These are phyloP conservation scores for Meandrina meandrites DNA, from an alignment of 92 coral and sea anemone species.

Conservation along the genomic window DNA sequence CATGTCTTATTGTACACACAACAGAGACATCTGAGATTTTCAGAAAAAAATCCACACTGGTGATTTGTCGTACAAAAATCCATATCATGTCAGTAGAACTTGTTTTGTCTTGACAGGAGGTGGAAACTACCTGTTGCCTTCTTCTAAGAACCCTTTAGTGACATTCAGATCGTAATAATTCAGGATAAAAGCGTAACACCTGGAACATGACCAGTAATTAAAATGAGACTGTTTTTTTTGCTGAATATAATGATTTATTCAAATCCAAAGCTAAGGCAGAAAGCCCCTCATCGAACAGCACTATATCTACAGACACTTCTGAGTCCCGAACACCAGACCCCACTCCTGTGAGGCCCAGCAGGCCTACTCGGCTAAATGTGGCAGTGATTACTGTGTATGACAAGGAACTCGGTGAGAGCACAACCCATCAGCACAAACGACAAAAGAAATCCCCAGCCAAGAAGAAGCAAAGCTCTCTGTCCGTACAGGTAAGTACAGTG, in stretches of 20 bases:
- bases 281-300: slow-evolving; percentile 13
- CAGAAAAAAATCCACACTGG: background rate
- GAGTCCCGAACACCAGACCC: slow-evolving; percentile 31
- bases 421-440: slow-evolving; percentile 35
- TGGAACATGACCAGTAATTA: too few species aligned
- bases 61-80: background rate
- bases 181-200: background rate
- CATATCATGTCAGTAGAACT: too few species aligned
- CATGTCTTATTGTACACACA: background rate
- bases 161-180: background rate
- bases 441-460: slow-evolving; percentile 54
- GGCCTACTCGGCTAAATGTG: slow-evolving; percentile 74
- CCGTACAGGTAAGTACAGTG: slow-evolving; percentile 68
- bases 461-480: slow-evolving; percentile 49
- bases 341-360: slow-evolving; percentile 38
- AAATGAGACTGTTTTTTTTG: too few species aligned
- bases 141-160: background rate
- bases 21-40: background rate
- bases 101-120: too few species aligned
- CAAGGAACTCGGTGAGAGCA: slow-evolving; percentile 61
- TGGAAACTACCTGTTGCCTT: too few species aligned
- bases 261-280: slow-evolving; percentile 15
- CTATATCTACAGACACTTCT: slow-evolving; percentile 5
- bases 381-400: slow-evolving; percentile 87
- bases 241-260: background rate